Percentiles rank a stretch among this genome's conserved stretches.
phyloP scores from a whole-genome alignment of 92 coral and sea anemone genomes.

The Metridium senile region DNA sequence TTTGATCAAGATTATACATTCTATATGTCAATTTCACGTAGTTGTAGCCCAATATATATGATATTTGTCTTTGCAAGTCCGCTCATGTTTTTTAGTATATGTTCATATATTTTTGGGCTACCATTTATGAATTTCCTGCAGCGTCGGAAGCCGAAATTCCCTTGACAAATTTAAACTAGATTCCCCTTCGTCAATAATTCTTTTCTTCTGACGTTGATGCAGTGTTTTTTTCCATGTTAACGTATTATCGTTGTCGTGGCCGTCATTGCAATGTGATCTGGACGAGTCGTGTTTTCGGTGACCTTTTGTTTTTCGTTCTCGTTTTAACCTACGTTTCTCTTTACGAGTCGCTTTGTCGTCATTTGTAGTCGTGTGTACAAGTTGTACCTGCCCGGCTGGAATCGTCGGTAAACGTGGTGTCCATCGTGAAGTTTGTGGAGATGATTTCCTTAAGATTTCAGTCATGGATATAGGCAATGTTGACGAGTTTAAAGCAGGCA shows the following conservation, averaged over 20 bases:
- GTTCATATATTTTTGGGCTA: not conserved
- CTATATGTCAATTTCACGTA: not conserved
- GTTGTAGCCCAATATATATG: not conserved
- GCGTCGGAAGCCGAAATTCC: conserved; percentile 45
- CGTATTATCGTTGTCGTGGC: conserved; percentile 4
- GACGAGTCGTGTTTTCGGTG: conserved; percentile 35
- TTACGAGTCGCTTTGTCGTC: conserved; percentile 23
- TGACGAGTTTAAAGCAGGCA: conserved; percentile 47
- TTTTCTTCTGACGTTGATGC: conserved; percentile 54
- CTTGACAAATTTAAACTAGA: conserved; percentile 42
- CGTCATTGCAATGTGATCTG: conserved; percentile 22
- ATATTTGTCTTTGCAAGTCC: no score
- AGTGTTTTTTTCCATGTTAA: conserved; percentile 56
- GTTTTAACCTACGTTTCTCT: conserved; percentile 45
- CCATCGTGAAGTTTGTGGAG: conserved; percentile 34
- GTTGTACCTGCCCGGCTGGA: conserved; percentile 32
- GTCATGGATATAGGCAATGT: conserved; percentile 56
- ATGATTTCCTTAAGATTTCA: conserved; percentile 48
- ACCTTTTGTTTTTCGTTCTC: conserved; percentile 56
- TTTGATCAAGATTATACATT: not conserved
- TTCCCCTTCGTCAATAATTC: conserved; percentile 40
- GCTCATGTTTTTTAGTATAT: not conserved
- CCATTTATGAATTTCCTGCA: conserved; percentile 38
- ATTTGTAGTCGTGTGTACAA: conserved; percentile 23
- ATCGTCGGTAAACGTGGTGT: conserved; percentile 31